These are phyloP conservation scores for Selene dorsalis DNA, from an alignment of 2,797 vertebrate species.

Conservation along the genomic window DNA sequence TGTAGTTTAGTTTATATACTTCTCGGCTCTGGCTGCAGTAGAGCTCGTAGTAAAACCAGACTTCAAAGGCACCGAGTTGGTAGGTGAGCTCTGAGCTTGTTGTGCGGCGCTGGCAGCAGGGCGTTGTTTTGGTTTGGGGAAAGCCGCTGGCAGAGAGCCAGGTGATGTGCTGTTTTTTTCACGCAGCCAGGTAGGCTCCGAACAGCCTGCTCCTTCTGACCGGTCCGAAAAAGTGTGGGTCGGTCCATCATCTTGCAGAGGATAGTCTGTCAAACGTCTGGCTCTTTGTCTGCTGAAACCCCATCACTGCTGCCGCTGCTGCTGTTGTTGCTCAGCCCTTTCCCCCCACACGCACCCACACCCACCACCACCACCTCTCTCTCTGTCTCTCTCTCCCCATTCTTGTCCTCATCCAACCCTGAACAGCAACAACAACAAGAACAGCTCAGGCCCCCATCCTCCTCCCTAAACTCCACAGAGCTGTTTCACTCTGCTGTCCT, in stretches of 20 bases:
- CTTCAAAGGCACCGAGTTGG: conserved; percentile 66
- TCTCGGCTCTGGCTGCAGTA: conserved; percentile 51
- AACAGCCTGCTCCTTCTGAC: conserved; percentile 62
- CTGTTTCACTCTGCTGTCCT: conserved; percentile 55
- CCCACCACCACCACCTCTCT: too few species aligned
- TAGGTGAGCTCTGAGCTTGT: conserved; percentile 51
- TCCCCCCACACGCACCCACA: not conserved
- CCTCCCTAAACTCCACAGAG: conserved; percentile 44
- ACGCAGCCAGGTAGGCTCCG: conserved; percentile 66
- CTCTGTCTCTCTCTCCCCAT: conserved; percentile 3
- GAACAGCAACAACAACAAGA: conserved; percentile 62
- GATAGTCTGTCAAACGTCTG: conserved; percentile 69
- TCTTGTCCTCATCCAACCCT: conserved; percentile 75
- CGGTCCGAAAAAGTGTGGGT: conserved; percentile 45
- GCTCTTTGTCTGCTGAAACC: conserved; percentile 69
- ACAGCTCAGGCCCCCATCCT: conserved; percentile 50
- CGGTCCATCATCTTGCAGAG: conserved; percentile 70
- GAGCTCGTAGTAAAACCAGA: conserved; percentile 59
- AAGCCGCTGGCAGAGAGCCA: conserved; percentile 72
- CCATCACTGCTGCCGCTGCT: conserved; percentile 16
- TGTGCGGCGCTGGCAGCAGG: conserved; percentile 53
- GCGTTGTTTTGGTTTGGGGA: conserved; percentile 69
- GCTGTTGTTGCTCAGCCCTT: not conserved
- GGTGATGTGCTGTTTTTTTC: conserved; percentile 62
- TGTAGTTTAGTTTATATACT: conserved; percentile 68